Conservation (phyloP, 1,140 invertebrate genomes). For the Drosophila nannoptera region DNA sequence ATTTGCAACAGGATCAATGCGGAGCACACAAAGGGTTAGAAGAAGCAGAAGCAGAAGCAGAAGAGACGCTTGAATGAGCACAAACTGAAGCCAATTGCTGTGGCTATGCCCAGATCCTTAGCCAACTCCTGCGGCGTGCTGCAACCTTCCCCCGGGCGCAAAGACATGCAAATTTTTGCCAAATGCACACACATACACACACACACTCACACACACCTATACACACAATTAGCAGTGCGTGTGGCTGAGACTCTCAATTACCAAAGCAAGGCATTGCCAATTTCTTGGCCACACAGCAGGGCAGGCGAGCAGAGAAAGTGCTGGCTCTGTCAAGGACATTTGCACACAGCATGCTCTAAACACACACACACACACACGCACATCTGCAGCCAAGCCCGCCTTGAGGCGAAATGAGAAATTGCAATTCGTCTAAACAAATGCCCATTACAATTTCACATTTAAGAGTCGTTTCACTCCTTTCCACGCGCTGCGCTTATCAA, state of each 20-base stretch:
- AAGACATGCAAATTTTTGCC: slow-evolving; percentile 67
- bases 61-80: slow-evolving; percentile 47
- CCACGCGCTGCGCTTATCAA: slow-evolving; percentile 44
- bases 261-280: slow-evolving; percentile 42
- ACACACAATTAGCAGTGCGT: slow-evolving; percentile 42
- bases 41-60: slow-evolving; percentile 10
- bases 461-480: slow-evolving; percentile 55
- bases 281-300: slow-evolving; percentile 51
- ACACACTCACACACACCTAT: slow-evolving; percentile 11
- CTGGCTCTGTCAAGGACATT: slow-evolving; percentile 40
- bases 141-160: slow-evolving; percentile 42
- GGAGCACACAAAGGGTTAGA: slow-evolving; percentile 43
- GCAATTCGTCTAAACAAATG: slow-evolving; percentile 21
- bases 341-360: slow-evolving; percentile 31
- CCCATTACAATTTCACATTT: slow-evolving; percentile 66
- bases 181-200: slow-evolving; percentile 16
- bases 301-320: slow-evolving; percentile 25
- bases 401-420: slow-evolving; percentile 5
- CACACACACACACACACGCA: not conserved
- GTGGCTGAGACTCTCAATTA: slow-evolving; percentile 34
- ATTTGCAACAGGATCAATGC: slow-evolving; percentile 33
- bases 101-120: slow-evolving; percentile 9
- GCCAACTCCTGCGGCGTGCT: slow-evolving; percentile 1
- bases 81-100: slow-evolving; percentile 41
- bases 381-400: not conserved